These are phyloP conservation scores for Anolis apletophallus DNA, from an alignment of 2,797 vertebrate species.

Conservation along the genomic window DNA sequence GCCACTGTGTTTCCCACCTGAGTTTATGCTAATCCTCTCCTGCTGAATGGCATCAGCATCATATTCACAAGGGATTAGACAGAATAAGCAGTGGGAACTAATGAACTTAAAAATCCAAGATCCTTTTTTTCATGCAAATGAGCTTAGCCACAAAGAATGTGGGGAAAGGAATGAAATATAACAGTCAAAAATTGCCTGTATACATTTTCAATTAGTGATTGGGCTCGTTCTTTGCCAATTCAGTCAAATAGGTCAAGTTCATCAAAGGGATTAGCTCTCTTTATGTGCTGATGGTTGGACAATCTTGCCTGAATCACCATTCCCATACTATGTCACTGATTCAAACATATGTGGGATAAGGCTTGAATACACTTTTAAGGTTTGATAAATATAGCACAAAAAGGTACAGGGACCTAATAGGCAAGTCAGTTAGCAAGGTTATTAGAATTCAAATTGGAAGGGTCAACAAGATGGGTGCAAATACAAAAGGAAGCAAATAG, in stretches of 20 bases:
- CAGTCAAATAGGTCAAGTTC: not conserved
- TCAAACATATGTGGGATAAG: not conserved
- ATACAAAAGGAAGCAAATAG: too few relatives aligned
- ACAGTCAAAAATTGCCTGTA: not conserved
- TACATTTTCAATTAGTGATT: not conserved
- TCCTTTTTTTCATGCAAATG: conserved; percentile 24
- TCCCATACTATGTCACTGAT: not conserved
- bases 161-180: not conserved
- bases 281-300: not conserved
- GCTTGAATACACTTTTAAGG: not conserved
- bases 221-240: conserved; percentile 9
- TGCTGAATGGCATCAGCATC: not conserved
- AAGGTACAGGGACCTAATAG: too few relatives aligned
- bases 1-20: conserved; percentile 9
- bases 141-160: conserved; percentile 26
- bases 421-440: too few relatives aligned
- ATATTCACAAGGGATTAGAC: conserved; percentile 21
- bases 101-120: conserved; percentile 37
- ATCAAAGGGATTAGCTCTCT: not conserved
- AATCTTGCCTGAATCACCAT: not conserved
- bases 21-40: conserved; percentile 17
- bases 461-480: too few relatives aligned
- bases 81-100: conserved; percentile 23
- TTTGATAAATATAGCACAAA: not conserved
- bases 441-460: too few relatives aligned